phyloP scores from a whole-genome alignment of 2,797 vertebrate species.

The Halcyon chelicuti region DNA sequence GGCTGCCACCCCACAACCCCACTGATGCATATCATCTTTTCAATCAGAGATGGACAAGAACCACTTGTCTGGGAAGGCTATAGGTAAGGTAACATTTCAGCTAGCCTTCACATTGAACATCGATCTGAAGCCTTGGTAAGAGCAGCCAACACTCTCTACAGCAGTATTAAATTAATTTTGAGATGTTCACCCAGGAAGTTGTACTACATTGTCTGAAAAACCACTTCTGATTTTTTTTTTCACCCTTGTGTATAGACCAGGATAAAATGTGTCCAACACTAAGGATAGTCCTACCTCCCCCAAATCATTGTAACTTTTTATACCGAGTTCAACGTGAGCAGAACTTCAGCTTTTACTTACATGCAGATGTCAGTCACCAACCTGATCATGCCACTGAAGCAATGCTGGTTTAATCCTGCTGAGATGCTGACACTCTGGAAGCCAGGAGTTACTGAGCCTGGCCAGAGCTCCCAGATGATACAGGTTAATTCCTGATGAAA shows the following conservation, averaged over 20 bases:
- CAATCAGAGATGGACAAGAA: neutral
- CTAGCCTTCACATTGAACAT: neutral
- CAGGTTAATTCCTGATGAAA: neutral
- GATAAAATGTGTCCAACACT: neutral
- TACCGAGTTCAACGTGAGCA: neutral
- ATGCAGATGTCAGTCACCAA: neutral
- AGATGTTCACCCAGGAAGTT: neutral
- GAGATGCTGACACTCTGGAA: neutral
- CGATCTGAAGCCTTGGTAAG: neutral
- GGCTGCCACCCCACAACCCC: neutral
- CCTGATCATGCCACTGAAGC: neutral
- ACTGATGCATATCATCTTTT: neutral
- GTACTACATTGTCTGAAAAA: neutral
- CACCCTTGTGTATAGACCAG: neutral
- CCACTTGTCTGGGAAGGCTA: neutral
- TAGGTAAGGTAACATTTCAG: neutral
- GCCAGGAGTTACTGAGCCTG: neutral
- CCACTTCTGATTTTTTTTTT: fast-evolving
- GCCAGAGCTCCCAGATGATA: neutral
- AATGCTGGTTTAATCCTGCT: neutral
- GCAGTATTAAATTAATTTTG: neutral
- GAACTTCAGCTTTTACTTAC: neutral
- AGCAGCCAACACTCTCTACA: neutral
- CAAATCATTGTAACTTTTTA: neutral
- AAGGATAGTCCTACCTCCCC: neutral